Evolutionary conservation across 2,888 invertebrate species (phyloP).

Genomic region (Caenorhabditis auriculariae): DNA sequence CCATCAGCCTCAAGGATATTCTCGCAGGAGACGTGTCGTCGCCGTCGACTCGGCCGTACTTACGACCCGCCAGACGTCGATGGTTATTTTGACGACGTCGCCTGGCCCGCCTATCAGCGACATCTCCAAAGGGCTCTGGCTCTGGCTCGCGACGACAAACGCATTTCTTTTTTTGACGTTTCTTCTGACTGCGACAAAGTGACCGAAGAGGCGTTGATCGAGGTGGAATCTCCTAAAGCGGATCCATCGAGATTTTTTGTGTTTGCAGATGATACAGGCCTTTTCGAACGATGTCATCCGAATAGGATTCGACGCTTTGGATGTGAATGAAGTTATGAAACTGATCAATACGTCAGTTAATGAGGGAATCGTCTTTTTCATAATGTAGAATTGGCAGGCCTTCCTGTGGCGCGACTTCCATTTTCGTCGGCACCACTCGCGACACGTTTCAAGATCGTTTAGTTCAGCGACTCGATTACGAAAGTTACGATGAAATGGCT

Average conservation of each 20-base stretch:
- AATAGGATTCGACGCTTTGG: constrained; percentile 34
- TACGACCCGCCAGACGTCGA: constrained; percentile 85
- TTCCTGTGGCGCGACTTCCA: constrained; percentile 53
- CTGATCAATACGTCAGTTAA: constrained; percentile 22
- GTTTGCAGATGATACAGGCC: constrained; percentile 21
- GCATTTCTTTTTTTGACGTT: constrained; percentile 41
- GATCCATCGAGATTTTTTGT: neutral
- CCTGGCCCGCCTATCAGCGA: constrained; percentile 79
- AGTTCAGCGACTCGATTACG: constrained; percentile 51
- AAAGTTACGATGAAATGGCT: constrained; percentile 59
- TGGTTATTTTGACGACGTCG: constrained; percentile 75
- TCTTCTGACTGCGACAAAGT: constrained; percentile 17
- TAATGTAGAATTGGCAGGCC: constrained; percentile 20
- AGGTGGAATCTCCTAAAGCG: constrained; percentile 1
- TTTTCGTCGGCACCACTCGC: constrained; percentile 52
- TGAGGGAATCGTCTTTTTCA: neutral
- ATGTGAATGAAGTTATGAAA: constrained; percentile 14
- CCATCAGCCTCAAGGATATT: too few relatives aligned
- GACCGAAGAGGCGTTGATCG: constrained; percentile 10
- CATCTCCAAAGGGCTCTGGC: constrained; percentile 59
- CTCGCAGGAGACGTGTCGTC: constrained; percentile 51
- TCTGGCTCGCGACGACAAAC: constrained; percentile 12
- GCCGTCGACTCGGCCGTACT: constrained; percentile 39
- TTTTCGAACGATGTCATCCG: constrained; percentile 40
- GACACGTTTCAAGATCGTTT: constrained; percentile 50